A percentile compares a stretch with the other conserved stretches of the same genome.
Evolutionary conservation across 2,113 vertebrate genomes (phyloP).

Genomic region (Leptodactylus fuscus): DNA sequence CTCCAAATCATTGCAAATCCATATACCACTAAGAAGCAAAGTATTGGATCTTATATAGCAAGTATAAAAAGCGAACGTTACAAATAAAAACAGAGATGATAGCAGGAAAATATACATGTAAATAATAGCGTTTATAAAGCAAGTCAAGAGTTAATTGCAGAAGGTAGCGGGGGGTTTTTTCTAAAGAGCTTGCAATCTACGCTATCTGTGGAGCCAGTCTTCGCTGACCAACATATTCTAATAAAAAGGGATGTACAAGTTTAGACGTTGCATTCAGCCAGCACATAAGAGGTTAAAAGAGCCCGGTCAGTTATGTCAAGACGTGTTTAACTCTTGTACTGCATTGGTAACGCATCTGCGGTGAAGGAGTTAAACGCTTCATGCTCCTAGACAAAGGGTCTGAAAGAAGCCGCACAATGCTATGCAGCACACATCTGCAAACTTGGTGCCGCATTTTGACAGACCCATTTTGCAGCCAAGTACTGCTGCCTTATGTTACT

Average conservation of each 20-base stretch:
- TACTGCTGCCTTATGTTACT: background rate
- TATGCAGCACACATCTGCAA: conserved; percentile 48
- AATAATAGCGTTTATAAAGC: background rate
- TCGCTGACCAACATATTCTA: background rate
- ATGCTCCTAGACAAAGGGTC: conserved; percentile 28
- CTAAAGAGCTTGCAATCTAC: background rate
- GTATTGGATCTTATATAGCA: background rate
- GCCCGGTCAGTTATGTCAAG: background rate
- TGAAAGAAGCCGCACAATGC: conserved; percentile 15
- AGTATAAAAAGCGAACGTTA: background rate
- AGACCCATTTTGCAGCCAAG: conserved; percentile 39
- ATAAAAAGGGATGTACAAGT: background rate
- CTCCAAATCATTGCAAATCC: background rate
- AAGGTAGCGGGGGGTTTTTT: background rate
- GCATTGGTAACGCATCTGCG: background rate
- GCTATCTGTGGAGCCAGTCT: background rate
- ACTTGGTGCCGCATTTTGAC: conserved; percentile 35
- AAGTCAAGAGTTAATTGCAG: background rate
- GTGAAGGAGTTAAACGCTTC: background rate
- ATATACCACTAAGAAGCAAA: background rate
- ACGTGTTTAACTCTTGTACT: background rate
- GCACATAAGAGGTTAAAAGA: background rate
- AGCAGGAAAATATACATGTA: background rate
- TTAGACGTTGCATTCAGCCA: background rate
- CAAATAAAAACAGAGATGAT: background rate